Percentiles rank a stretch among this genome's conserved stretches.
These are phyloP conservation scores for Spea hammondii DNA, from an alignment of 2,797 vertebrate genomes.

Conservation along the genomic window DNA sequence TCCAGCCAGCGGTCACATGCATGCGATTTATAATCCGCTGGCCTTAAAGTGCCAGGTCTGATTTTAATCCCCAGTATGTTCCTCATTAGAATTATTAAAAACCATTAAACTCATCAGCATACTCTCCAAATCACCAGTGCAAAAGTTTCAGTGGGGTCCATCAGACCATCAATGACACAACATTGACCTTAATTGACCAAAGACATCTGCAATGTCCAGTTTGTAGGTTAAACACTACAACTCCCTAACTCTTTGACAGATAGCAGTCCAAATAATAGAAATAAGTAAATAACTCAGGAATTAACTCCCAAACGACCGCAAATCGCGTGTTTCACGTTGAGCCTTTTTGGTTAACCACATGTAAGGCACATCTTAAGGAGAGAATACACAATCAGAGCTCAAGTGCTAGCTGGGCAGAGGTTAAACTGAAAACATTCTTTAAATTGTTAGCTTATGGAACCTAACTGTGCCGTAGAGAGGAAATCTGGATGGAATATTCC, in stretches of 20 bases:
- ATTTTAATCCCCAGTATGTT: too few species aligned
- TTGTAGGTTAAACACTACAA: constrained; percentile 23
- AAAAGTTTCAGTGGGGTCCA: too few species aligned
- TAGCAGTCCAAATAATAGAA: neutral
- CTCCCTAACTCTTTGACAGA: neutral
- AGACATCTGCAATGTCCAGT: neutral
- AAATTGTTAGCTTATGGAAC: constrained; percentile 46
- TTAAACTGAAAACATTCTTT: constrained; percentile 42
- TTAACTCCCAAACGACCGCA: neutral
- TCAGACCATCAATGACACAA: too few species aligned
- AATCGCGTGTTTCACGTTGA: neutral
- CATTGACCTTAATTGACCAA: too few species aligned
- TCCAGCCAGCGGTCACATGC: too few species aligned
- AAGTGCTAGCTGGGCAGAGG: constrained; percentile 14
- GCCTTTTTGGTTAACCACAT: constrained; percentile 22
- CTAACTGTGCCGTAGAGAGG: constrained; percentile 42
- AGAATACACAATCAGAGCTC: neutral
- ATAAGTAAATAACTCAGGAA: neutral
- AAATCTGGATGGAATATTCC: constrained; percentile 36
- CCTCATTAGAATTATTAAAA: too few species aligned
- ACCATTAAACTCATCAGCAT: too few species aligned
- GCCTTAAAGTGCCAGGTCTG: too few species aligned
- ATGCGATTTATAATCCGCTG: too few species aligned
- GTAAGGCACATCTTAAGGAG: neutral
- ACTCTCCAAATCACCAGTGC: too few species aligned